Base-by-base conservation (phyloP, 1,140 invertebrate genomes). In the Drosophila mayri region DNA sequence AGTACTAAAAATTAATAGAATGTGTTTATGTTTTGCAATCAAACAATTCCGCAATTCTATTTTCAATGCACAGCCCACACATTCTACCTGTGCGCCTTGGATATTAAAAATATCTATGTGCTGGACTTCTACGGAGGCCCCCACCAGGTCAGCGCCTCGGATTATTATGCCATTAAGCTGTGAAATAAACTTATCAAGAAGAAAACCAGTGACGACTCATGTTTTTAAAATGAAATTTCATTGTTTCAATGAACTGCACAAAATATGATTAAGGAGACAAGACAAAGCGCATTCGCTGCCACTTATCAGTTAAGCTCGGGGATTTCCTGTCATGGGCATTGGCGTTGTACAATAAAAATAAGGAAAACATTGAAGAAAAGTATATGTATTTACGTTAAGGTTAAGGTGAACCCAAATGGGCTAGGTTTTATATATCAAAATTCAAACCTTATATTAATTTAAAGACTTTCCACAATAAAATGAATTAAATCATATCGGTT, bases 41-140 rank as follows among this genome's bases (percentile, higher is more conserved):
- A n/a, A 52, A 14, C 18, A 3, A 50, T 35, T 35, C 6, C n/a
- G 14, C 8, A 4, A 28, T 28, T 47, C 14, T n/a, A n/a, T 28
- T 47, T 47, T 28, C 22, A 14, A 28, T n/a, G 11, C 41, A 38
- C 87, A 97, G 96, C 94, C 87, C 97, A 97, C 92, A 92, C 94
- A 18, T 97, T 96, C 93, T 96, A 95, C 78, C 94, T 97, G 18
- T 95, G 95, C 1, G 96, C 96, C 92, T 72, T 97, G 78, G 93
- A 96, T 47, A 96, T 97, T 30, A 91, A 92, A 12, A 94, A 95
- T 76, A 96, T 97, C 49, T 94, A 94, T 30, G 94, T 97, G 61
- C 90, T 97, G 49, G 96, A 97, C 84, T 95, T 94, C 84, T 97
- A 97, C 90, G 97, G 97, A 9, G 97, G 97, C 14, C 95, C 96